Base-by-base conservation (phyloP, 2,888 invertebrate genomes). In the Sycophila texana region DNA sequence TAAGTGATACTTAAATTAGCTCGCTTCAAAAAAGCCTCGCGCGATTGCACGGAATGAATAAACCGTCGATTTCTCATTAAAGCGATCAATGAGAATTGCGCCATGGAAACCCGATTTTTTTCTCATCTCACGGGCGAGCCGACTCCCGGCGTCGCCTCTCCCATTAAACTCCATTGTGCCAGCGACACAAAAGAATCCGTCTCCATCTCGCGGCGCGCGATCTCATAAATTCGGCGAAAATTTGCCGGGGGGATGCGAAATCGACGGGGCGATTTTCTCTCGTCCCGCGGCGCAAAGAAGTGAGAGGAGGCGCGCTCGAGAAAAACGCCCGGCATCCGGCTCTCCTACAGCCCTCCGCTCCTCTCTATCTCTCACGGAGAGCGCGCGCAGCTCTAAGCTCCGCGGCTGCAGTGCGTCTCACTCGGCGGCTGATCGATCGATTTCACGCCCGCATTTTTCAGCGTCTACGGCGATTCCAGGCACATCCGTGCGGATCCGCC, bases 141-240 rank as follows among this genome's bases (percentile, higher is more conserved):
- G 14, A 26, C 5, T 4, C 5, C 39, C 39, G 39, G 5, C 39
- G 39, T 39, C 26, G 18, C 5, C 39, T 49, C 55, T 57, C 39
- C 55, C 68, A 68, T 68, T 55, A 68, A 68, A 68, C 3, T 18
- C 57, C 55, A 68, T 68, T 68, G 68, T 68, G 39, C 68, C 55
- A 16, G 66, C 47, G 49, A 65, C 22, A 66, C 47, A 26, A 67
- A 18, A 26, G 22, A 14, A 22, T 60, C 60, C 22, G 22, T 13
- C 13, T 22, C 53, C n/a, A 14, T n/a, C 53, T 7, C n/a, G 26
- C 26, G 26, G 26, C 26, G 26, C 39, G 39, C 39, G 39, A 39
- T 39, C 39, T 39, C 39, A 39, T 39, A 39, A 61, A 61, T 61
- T 61, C n/a, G 61, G 61, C 30, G 61, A 61, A 61, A 39, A 61